Evolutionary conservation across 2,797 vertebrate genomes (phyloP).

Genomic region (Hafferia zeledoni): DNA sequence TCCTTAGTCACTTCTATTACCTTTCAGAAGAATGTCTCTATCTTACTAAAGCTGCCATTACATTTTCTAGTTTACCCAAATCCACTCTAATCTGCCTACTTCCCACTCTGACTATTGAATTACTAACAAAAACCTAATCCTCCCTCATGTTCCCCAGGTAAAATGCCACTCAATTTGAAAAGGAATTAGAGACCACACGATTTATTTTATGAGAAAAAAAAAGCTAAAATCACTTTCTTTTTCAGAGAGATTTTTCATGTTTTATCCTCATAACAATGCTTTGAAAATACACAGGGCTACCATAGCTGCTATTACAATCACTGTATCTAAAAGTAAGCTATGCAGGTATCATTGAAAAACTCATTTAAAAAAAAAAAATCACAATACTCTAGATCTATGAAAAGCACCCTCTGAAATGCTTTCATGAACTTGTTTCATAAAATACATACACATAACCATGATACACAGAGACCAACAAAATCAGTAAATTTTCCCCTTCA

Average conservation of each 20-base stretch:
- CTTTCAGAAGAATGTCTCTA: background rate
- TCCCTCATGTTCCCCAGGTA: background rate
- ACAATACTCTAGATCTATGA: background rate
- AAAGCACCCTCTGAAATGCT: background rate
- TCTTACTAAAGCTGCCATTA: background rate
- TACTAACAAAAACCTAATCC: background rate
- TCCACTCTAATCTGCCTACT: background rate
- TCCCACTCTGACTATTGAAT: background rate
- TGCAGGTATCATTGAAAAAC: background rate
- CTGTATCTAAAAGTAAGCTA: background rate
- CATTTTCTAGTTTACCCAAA: background rate
- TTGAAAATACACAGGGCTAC: background rate
- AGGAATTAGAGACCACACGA: background rate
- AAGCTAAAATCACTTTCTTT: background rate
- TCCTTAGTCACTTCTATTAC: accelerated
- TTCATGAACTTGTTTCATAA: background rate
- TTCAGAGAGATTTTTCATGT: background rate
- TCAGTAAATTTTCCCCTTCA: background rate
- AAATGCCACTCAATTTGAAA: background rate
- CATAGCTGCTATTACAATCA: background rate
- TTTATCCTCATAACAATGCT: background rate
- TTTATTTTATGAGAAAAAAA: background rate
- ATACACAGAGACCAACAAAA: background rate
- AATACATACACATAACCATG: background rate
- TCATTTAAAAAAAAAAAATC: background rate